phyloP scores from a whole-genome alignment of 1,140 invertebrate species.

The Galendromus occidentalis region DNA sequence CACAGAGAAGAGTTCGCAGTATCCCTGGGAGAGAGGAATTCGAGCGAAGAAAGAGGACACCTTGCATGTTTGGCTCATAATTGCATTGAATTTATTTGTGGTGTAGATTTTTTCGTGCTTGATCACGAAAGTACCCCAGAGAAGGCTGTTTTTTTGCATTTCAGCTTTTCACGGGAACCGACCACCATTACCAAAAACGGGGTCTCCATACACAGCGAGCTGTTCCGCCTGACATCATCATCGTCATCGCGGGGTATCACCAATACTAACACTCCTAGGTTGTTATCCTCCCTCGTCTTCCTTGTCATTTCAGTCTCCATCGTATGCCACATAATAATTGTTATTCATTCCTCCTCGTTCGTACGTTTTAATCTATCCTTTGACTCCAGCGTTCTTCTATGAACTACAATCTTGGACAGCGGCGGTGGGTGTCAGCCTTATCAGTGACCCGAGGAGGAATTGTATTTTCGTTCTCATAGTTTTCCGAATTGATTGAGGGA shows the following conservation, averaged over 20 bases:
- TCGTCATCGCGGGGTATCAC: not conserved
- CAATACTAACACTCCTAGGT: not conserved
- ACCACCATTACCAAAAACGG: not conserved
- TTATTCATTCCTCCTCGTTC: not conserved
- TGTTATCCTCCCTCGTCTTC: not conserved
- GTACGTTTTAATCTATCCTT: not conserved
- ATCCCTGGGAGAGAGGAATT: too few relatives aligned
- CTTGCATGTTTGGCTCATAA: not conserved
- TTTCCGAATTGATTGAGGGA: too few relatives aligned
- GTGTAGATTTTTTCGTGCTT: not conserved
- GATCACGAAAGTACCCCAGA: too few relatives aligned
- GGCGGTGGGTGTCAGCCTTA: too few relatives aligned
- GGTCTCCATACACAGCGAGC: not conserved
- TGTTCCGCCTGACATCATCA: not conserved
- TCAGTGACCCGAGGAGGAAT: too few relatives aligned
- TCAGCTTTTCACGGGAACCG: too few relatives aligned
- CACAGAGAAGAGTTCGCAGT: too few relatives aligned
- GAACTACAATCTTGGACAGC: not conserved
- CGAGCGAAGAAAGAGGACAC: not conserved
- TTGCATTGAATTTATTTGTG: constrained; percentile 11
- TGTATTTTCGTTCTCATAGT: too few relatives aligned
- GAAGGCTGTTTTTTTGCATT: too few relatives aligned
- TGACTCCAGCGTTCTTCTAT: not conserved
- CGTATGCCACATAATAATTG: not conserved
- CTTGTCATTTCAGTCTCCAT: not conserved